Base-by-base conservation (phyloP, 2,797 vertebrate genomes). In the Siniperca undulata region DNA sequence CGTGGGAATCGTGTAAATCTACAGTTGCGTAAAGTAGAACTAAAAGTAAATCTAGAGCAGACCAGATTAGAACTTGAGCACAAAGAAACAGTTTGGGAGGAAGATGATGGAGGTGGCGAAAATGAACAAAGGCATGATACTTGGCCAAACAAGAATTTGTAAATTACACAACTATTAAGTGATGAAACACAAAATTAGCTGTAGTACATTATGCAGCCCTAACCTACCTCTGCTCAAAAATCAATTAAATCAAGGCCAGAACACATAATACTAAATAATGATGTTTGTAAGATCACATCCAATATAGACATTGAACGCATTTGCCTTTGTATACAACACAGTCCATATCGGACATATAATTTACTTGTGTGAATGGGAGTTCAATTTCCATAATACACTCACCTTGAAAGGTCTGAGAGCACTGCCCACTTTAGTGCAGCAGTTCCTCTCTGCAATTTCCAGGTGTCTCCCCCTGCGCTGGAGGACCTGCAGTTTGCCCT, bases 351-450 rank as follows among this genome's bases (percentile, higher is more conserved):
- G 42, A 86, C 68, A 77, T 42, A 60, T 73, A 52, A 74, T 78
- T 78, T 70, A 77, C 48, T 78, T 66, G 20, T 72, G 27, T 69
- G 11, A 79, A 77, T 46, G 12, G 9, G 61, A 88, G 50, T 73
- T 56, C 82, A 86, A 80, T 84, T 60, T 48, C 75, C 81, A 80
- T 88, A 69, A 60, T 22, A 83, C 38, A 76, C 93, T 91, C 82
- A 99, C 99, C 97, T 99, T 99, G 58, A 99, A 62, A 65, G 98
- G 99, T 65, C 97, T 94, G 70, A 99, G 93, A 89, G 95, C 97
- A 59, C 94, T 95, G 89, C 97, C 97, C 91, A 98, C 96, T 94
- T 97, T 99, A 0, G 93, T 96, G 96, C 99, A 99, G 93, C 97
- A 98, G 93, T 96, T 98, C 81, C 96, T 97, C 92, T 98, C 97